These are phyloP conservation scores for Corythaeola cristata DNA, from an alignment of 2,113 vertebrate genomes.

Conservation along the genomic window DNA sequence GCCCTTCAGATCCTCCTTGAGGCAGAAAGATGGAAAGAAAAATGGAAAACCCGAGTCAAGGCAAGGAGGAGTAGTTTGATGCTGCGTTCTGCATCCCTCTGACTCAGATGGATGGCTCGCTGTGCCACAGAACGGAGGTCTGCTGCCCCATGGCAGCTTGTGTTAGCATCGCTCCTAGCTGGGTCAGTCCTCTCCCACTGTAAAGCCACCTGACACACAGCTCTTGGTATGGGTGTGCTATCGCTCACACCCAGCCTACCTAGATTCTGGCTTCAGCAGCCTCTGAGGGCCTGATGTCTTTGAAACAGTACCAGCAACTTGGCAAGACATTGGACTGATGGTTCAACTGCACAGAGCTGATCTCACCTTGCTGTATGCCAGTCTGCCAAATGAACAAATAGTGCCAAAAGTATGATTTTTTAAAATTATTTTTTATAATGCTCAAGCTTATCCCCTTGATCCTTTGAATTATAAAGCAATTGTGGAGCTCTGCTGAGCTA, in stretches of 20 bases:
- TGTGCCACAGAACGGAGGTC: not conserved
- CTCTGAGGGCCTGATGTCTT: not conserved
- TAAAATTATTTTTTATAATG: not conserved
- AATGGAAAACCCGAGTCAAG: not conserved
- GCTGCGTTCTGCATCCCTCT: not conserved
- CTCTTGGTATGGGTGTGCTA: not conserved
- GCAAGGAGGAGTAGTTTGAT: not conserved
- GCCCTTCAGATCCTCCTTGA: not conserved
- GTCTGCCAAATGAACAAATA: not conserved
- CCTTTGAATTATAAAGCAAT: not conserved
- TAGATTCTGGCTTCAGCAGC: not conserved
- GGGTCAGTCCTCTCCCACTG: not conserved
- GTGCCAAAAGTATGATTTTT: not conserved
- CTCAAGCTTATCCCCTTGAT: not conserved
- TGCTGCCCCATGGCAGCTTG: not conserved
- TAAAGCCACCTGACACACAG: not conserved
- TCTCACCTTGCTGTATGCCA: not conserved
- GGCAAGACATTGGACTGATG: not conserved
- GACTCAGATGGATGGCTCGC: rapidly evolving
- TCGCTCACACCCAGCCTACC: not conserved
- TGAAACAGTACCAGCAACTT: not conserved
- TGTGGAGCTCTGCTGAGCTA: not conserved
- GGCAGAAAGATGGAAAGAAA: not conserved
- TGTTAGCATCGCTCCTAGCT: not conserved
- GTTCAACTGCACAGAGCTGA: not conserved